phyloP scores from a whole-genome alignment of 2,888 invertebrate species.

The Eupithecia subumbrata region DNA sequence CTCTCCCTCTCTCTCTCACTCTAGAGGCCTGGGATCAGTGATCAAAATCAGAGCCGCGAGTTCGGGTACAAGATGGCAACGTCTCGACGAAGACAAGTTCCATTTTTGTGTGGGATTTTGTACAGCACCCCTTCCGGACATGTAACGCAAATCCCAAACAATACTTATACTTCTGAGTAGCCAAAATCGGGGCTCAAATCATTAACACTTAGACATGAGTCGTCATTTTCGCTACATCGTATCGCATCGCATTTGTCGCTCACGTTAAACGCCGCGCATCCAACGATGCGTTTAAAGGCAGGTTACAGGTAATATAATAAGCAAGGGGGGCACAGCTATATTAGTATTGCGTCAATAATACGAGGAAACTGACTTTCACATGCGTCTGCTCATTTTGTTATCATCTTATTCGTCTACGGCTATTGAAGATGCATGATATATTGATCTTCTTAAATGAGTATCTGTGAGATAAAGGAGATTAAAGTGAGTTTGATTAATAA shows the following conservation, averaged over 20 bases:
- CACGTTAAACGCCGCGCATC: neutral
- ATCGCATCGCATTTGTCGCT: neutral
- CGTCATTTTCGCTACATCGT: neutral
- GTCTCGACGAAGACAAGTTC: neutral
- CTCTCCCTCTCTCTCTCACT: no score
- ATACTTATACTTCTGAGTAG: neutral
- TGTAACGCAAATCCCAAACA: neutral
- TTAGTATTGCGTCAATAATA: neutral
- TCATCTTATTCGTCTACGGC: constrained; percentile 4
- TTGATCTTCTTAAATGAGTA: constrained; percentile 9
- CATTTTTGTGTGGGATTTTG: neutral
- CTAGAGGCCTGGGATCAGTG: neutral
- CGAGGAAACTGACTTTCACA: constrained; percentile 7
- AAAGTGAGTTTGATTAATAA: neutral
- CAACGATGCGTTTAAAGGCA: neutral
- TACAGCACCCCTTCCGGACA: neutral
- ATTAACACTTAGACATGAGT: neutral
- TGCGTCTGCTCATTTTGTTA: constrained; percentile 1
- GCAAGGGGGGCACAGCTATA: neutral
- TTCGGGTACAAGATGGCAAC: neutral
- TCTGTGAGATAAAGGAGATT: neutral
- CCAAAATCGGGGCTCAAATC: neutral
- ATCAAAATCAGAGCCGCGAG: neutral
- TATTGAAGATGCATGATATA: neutral
- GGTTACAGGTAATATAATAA: neutral